Conservation (phyloP, 2,797 vertebrate species). For the Hemitrygon akajei region DNA sequence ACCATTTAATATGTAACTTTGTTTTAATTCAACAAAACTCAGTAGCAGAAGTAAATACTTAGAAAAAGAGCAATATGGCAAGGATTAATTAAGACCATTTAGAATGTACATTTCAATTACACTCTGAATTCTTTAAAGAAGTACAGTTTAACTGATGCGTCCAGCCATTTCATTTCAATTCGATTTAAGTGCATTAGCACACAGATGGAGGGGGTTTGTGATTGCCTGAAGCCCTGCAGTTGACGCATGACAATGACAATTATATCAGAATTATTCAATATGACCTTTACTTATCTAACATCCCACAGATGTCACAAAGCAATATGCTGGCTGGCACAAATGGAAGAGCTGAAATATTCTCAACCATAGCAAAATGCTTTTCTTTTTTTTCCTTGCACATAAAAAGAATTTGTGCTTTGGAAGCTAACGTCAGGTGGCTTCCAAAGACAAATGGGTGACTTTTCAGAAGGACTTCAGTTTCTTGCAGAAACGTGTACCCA, state of each 20-base stretch:
- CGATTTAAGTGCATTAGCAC: slow-evolving; percentile 23
- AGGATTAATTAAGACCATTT: slow-evolving; percentile 28
- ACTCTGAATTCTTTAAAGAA: neutral
- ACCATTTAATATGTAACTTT: slow-evolving; percentile 1
- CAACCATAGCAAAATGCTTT: neutral
- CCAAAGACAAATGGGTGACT: neutral
- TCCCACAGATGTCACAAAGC: slow-evolving; percentile 7
- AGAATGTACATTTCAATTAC: neutral
- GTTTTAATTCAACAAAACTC: slow-evolving; percentile 16
- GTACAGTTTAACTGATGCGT: slow-evolving; percentile 6
- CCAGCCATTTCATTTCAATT: slow-evolving; percentile 36
- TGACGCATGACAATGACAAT: slow-evolving; percentile 32
- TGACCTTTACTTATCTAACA: slow-evolving; percentile 2
- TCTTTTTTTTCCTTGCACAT: too few species aligned
- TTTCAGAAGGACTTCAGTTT: too few species aligned
- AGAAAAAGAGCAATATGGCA: neutral
- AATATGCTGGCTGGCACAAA: neutral
- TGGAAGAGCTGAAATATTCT: neutral
- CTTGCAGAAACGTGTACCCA: too few species aligned
- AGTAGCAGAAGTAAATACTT: neutral
- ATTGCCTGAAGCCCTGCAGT: slow-evolving; percentile 21
- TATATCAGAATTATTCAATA: slow-evolving; percentile 35
- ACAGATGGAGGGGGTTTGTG: slow-evolving; percentile 28
- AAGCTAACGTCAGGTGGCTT: neutral
- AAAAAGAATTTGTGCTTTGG: neutral